Evolutionary conservation across 2,888 invertebrate genomes (phyloP).

Genomic region (Callosobruchus maculatus): DNA sequence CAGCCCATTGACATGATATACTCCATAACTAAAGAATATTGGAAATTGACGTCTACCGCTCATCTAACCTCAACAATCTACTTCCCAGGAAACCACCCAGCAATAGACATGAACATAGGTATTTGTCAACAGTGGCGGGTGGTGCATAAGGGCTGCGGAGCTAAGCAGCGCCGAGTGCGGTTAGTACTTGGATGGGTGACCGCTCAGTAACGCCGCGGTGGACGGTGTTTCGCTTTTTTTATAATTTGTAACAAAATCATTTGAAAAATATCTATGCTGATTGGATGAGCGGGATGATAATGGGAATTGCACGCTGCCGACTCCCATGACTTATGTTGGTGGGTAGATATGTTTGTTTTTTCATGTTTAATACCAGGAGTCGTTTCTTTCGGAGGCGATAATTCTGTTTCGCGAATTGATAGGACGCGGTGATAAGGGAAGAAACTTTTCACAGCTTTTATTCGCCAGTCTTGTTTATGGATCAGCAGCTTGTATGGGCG

Average conservation of each 20-base stretch:
- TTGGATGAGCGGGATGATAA: slow-evolving; percentile 27
- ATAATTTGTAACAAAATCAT: no score
- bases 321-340: not conserved
- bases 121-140: no score
- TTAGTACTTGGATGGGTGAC: no score
- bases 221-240: no score
- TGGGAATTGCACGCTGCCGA: not conserved
- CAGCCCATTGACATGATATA: not conserved
- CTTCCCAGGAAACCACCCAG: no score
- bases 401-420: not conserved
- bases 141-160: no score
- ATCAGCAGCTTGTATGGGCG: not conserved
- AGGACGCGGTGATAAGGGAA: not conserved
- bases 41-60: no score
- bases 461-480: not conserved
- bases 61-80: no score
- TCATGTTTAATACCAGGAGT: not conserved
- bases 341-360: not conserved
- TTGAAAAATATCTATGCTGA: slow-evolving; percentile 50
- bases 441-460: not conserved
- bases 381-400: not conserved
- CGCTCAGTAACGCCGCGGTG: no score
- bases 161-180: no score
- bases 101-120: no score
- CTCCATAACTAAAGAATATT: no score